Evolutionary conservation across 2,113 vertebrate genomes (phyloP).

Genomic region (Neodontobutis hainanensis): DNA sequence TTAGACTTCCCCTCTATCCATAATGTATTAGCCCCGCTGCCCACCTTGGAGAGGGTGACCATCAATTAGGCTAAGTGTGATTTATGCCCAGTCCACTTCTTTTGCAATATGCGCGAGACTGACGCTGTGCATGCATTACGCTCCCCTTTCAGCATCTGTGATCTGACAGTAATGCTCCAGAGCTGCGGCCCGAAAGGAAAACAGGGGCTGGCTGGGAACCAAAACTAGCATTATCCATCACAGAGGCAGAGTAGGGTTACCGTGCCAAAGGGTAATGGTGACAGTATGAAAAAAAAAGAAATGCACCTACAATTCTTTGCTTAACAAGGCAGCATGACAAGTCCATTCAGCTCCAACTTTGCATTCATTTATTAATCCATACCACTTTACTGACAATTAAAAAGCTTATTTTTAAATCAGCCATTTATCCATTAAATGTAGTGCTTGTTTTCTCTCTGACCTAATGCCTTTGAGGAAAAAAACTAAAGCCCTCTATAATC

Average conservation of each 20-base stretch:
- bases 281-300: background rate
- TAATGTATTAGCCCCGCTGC: slow-evolving; percentile 37
- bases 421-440: too few relatives aligned
- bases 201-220: background rate
- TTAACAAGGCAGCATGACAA: background rate
- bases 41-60: slow-evolving; percentile 40
- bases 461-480: background rate
- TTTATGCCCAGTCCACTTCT: slow-evolving; percentile 9
- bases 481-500: background rate
- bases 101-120: slow-evolving; percentile 2
- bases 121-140: slow-evolving; percentile 11
- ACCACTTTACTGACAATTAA: background rate
- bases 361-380: background rate
- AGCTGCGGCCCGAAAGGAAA: slow-evolving; percentile 2
- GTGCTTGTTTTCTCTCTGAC: background rate
- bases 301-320: background rate
- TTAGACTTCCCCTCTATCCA: slow-evolving; percentile 31
- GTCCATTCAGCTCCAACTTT: background rate
- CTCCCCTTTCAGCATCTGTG: slow-evolving; percentile 1
- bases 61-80: slow-evolving; percentile 37
- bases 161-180: slow-evolving; percentile 26
- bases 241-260: slow-evolving; percentile 7
- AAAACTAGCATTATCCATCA: slow-evolving; percentile 18
- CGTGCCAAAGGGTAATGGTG: slow-evolving; percentile 3
- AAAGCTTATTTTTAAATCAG: background rate